A percentile compares a stretch with the other conserved stretches of the same genome.
These are phyloP conservation scores for Stomatorhinus ivindoensis DNA, from an alignment of 2,113 vertebrate genomes.

Conservation along the genomic window DNA sequence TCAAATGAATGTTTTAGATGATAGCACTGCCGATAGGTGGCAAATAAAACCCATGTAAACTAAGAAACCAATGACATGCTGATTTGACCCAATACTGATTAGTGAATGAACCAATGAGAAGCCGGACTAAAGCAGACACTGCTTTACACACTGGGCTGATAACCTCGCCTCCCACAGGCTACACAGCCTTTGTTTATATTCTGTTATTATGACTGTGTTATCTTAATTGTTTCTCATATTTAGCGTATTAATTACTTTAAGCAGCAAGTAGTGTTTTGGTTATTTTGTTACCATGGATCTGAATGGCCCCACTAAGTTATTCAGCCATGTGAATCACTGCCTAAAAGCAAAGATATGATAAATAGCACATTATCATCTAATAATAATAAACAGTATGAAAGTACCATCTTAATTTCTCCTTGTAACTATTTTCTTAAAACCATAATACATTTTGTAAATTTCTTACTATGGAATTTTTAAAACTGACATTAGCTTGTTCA, in stretches of 20 bases:
- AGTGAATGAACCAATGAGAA: not conserved
- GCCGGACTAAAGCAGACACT: not conserved
- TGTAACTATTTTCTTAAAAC: not conserved
- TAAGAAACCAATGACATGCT: not conserved
- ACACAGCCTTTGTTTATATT: not conserved
- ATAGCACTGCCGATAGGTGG: conserved; percentile 27
- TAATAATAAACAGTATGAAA: not conserved
- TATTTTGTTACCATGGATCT: not conserved
- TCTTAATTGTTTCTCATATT: not conserved
- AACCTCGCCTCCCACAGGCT: not conserved
- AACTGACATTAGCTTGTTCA: not conserved
- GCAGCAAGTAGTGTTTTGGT: not conserved
- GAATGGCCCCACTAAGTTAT: not conserved
- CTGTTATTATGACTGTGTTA: not conserved
- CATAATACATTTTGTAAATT: not conserved
- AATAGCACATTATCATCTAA: not conserved
- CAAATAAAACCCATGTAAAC: conserved; percentile 34
- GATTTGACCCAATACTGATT: not conserved
- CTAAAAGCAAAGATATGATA: not conserved
- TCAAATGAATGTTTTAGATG: conserved; percentile 51
- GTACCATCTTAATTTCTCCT: not conserved
- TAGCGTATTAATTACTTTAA: not conserved
- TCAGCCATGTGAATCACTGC: not conserved
- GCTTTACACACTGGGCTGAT: not conserved
- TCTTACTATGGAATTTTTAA: not conserved